phyloP scores from a whole-genome alignment of 2,888 invertebrate species.

The Nephrotoma guestfalica region DNA sequence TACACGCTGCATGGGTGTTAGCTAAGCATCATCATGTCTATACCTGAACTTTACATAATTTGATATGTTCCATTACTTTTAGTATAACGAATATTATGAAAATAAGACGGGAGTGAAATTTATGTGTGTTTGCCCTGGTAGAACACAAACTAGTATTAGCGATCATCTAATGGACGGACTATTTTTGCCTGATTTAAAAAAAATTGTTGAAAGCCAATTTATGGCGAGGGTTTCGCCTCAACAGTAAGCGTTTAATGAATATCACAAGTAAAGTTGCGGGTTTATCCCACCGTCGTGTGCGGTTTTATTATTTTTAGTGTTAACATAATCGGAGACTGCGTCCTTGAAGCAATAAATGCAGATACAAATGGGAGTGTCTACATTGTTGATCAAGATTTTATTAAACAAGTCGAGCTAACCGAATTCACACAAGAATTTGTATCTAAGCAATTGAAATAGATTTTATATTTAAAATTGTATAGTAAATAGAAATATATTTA shows the following conservation, averaged over 20 bases:
- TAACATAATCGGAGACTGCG: neutral
- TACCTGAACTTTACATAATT: neutral
- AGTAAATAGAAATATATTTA: neutral
- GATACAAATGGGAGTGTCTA: neutral
- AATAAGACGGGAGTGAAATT: conserved; percentile 23
- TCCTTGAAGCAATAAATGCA: neutral
- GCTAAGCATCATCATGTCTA: neutral
- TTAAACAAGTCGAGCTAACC: neutral
- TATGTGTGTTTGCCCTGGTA: conserved; percentile 28
- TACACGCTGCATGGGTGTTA: conserved; percentile 30
- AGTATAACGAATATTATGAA: conserved; percentile 16
- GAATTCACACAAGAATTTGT: neutral
- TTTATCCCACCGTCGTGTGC: neutral
- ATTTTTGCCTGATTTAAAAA: neutral
- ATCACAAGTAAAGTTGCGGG: no score
- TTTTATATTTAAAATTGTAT: neutral
- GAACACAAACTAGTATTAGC: conserved; percentile 16
- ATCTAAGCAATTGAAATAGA: neutral
- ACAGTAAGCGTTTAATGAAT: neutral
- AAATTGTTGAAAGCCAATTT: neutral
- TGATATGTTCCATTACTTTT: neutral
- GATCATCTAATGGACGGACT: neutral
- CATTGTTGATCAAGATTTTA: neutral
- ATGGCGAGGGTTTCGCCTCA: neutral
- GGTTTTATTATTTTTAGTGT: neutral